A percentile compares a stretch with the other conserved stretches of the same genome.
Evolutionary conservation across 2,888 invertebrate genomes (phyloP).

Genomic region (Aspidapion aeneum): DNA sequence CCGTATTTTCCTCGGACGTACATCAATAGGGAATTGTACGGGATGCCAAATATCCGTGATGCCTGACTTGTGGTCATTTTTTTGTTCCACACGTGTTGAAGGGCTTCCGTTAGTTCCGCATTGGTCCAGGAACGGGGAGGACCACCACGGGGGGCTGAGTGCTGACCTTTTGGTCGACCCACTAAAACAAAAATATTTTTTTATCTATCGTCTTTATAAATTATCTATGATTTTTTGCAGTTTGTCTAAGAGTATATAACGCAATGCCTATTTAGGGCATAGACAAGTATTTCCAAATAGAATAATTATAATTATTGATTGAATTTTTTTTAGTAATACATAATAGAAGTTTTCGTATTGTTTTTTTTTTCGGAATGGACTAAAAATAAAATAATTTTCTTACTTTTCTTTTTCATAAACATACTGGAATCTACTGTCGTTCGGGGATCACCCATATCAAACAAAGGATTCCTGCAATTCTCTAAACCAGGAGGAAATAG

Average conservation of each 20-base stretch:
- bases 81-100: slow-evolving; percentile 94
- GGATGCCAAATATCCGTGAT: slow-evolving; percentile 85
- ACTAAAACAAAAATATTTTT: slow-evolving; percentile 54
- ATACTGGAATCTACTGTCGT: slow-evolving; percentile 62
- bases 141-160: slow-evolving; percentile 86
- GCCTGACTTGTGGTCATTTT: slow-evolving; percentile 94
- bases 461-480: slow-evolving; percentile 67
- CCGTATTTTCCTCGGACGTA: slow-evolving; percentile 91
- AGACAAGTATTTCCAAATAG: too few relatives aligned
- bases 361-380: not conserved
- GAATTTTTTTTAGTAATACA: too few relatives aligned
- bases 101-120: slow-evolving; percentile 84
- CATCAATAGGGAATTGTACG: slow-evolving; percentile 90
- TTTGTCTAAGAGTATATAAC: too few relatives aligned
- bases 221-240: too few relatives aligned
- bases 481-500: slow-evolving; percentile 76
- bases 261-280: too few relatives aligned
- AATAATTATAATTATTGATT: too few relatives aligned
- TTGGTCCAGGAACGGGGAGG: slow-evolving; percentile 92
- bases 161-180: slow-evolving; percentile 85
- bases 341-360: too few relatives aligned
- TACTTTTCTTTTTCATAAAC: slow-evolving; percentile 76
- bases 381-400: not conserved
- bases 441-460: slow-evolving; percentile 71
- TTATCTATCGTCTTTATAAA: too few relatives aligned